Conservation (phyloP, 2,888 invertebrate species). For the Myopa tessellatipennis region DNA sequence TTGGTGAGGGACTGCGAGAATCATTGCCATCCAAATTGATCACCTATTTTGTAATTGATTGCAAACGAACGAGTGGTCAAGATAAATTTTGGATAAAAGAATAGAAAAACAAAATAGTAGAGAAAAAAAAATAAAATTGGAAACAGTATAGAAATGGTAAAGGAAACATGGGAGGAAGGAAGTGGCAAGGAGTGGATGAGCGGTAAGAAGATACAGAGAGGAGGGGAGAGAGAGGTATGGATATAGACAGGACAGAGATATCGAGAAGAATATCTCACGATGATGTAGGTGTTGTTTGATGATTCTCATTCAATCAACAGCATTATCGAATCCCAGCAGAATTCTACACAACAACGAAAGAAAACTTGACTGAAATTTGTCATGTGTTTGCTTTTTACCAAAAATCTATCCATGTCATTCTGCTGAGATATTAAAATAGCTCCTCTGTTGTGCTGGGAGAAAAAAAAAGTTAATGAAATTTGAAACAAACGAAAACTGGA, state of each 20-base stretch:
- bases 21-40: conserved; percentile 72
- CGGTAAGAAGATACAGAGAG: too few relatives aligned
- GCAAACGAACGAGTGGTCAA: conserved; percentile 44
- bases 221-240: too few relatives aligned
- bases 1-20: conserved; percentile 71
- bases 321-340: too few relatives aligned
- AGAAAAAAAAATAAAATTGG: background rate
- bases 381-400: too few relatives aligned
- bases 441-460: background rate
- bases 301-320: too few relatives aligned
- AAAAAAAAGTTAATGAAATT: background rate
- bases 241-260: too few relatives aligned
- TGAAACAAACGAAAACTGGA: conserved; percentile 36
- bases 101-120: conserved; percentile 20
- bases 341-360: too few relatives aligned
- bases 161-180: conserved; percentile 11
- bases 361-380: too few relatives aligned
- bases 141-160: conserved; percentile 20
- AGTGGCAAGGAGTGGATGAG: conserved; percentile 7
- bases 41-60: conserved; percentile 58
- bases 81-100: conserved; percentile 44
- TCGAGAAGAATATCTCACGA: too few relatives aligned
- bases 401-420: too few relatives aligned
- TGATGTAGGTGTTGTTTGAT: too few relatives aligned
- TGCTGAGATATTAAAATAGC: too few relatives aligned